phyloP scores from a whole-genome alignment of 2,888 invertebrate species.

The Synanthedon vespiformis region DNA sequence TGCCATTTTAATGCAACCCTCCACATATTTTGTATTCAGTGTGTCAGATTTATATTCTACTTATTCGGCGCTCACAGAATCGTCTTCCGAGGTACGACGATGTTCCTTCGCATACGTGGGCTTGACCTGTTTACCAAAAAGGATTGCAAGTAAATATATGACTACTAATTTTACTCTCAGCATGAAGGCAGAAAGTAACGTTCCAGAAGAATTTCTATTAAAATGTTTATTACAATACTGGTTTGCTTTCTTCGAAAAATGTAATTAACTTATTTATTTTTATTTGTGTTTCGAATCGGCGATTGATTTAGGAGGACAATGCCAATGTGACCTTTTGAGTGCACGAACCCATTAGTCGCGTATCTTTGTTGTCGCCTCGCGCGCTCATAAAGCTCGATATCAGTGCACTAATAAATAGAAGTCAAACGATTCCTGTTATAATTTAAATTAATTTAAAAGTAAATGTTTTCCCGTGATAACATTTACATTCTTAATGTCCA shows the following conservation, averaged over 20 bases:
- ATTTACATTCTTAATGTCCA: slow-evolving; percentile 28
- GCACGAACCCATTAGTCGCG: slow-evolving; percentile 20
- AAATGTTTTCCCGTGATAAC: slow-evolving; percentile 34
- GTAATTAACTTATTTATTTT: too few relatives aligned
- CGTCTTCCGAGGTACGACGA: slow-evolving; percentile 2
- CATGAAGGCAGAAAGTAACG: not conserved
- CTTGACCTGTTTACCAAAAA: not conserved
- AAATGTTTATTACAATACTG: too few relatives aligned
- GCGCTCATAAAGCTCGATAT: slow-evolving; percentile 17
- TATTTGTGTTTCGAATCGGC: too few relatives aligned
- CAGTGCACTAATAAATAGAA: slow-evolving; percentile 31
- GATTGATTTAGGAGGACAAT: too few relatives aligned
- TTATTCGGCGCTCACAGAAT: slow-evolving; percentile 12
- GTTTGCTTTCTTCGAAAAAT: too few relatives aligned
- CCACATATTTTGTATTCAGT: slow-evolving; percentile 21
- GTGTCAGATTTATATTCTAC: slow-evolving; percentile 34
- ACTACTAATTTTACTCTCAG: not conserved
- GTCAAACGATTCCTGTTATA: slow-evolving; percentile 28
- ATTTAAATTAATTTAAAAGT: slow-evolving; percentile 38
- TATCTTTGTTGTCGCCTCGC: slow-evolving; percentile 30
- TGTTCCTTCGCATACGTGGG: not conserved
- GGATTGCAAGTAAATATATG: not conserved
- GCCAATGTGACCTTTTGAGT: not conserved
- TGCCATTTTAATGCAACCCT: slow-evolving; percentile 36
- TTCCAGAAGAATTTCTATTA: too few relatives aligned